Conservation (phyloP, 1,140 invertebrate genomes). For the Drosophila arizonae region DNA sequence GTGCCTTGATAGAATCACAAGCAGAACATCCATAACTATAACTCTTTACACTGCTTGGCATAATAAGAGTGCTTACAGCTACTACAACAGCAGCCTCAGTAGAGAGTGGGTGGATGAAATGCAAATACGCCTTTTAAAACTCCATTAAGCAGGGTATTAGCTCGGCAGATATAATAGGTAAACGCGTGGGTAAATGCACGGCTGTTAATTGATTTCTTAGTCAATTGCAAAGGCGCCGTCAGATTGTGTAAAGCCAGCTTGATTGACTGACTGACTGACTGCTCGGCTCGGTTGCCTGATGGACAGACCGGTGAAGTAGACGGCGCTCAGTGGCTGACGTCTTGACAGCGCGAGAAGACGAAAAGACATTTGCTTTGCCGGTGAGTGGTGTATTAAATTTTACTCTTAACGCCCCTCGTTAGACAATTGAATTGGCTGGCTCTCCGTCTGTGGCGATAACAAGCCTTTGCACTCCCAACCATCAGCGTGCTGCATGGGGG, state of each 20-base stretch:
- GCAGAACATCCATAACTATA: too few species aligned
- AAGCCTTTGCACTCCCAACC: conserved; percentile 34
- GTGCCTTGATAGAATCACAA: too few species aligned
- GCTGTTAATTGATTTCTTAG: conserved; percentile 54
- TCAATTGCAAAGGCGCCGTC: conserved; percentile 30
- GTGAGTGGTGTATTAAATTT: conserved; percentile 54
- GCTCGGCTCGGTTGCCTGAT: conserved; percentile 15
- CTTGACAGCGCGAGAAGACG: conserved; percentile 23
- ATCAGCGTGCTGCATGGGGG: neutral
- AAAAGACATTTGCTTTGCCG: conserved; percentile 22
- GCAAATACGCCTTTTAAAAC: neutral
- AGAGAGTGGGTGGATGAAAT: neutral
- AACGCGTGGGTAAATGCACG: conserved; percentile 5
- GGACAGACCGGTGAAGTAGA: neutral
- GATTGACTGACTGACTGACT: conserved; percentile 18
- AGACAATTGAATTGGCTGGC: conserved; percentile 64
- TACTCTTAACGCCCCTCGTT: conserved; percentile 50
- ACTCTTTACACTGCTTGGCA: too few species aligned
- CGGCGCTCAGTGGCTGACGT: conserved; percentile 28
- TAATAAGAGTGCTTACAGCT: too few species aligned
- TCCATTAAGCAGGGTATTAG: neutral
- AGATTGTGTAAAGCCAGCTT: conserved; percentile 14
- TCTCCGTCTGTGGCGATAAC: neutral
- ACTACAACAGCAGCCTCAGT: neutral
- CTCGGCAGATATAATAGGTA: conserved; percentile 5